Base-by-base conservation (phyloP, 2,797 vertebrate genomes). In the Botia almorhae region DNA sequence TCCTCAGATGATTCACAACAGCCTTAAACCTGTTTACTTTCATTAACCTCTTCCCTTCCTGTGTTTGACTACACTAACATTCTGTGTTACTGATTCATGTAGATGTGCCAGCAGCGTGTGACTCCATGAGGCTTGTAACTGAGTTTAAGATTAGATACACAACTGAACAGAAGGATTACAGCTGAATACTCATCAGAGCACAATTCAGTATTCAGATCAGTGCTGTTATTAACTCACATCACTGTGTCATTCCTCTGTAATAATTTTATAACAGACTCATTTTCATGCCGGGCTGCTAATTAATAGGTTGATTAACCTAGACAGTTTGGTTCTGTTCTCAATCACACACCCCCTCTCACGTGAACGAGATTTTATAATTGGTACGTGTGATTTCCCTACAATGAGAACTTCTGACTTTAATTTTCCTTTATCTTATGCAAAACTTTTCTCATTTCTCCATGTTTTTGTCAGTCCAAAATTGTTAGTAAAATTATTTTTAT, bases 281-380 rank as follows among this genome's bases (percentile, higher is more conserved):
- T 73, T 78, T 60, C 58, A 39, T 69, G 14, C n/a, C 39, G 60
- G 61, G 39, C 23, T 51, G 17, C 61, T 73, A 29, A 69, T 63
- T 36, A 55, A 7, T 46, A 68, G 16, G 13, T 16, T 46, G n/a
- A 16, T 19, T 55, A 55, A 55, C 4, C 51, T 17, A 16, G 51
- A 63, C 12, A 33, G 61, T n/a, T 64, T 2, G 23, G 13, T 63
- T 63, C 14, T 63, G 12, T 63, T 63, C 60, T 4, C 56, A 26
- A 74, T 50, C 5, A 1, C 51, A 61, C 56, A 21, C 3, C 12
- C 19, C 23, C 8, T 74, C 16, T 48, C 14, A 61, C 23, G 23
- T 26, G 23, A 26, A 26, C 23, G 2, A 81, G 69, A 69, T 78
- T 77, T 81, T 23, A 39, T 26, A 83, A 78, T 51, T 85, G 56